Evolutionary conservation across 2,888 invertebrate genomes (phyloP).

Genomic region (Archips crataeganus): DNA sequence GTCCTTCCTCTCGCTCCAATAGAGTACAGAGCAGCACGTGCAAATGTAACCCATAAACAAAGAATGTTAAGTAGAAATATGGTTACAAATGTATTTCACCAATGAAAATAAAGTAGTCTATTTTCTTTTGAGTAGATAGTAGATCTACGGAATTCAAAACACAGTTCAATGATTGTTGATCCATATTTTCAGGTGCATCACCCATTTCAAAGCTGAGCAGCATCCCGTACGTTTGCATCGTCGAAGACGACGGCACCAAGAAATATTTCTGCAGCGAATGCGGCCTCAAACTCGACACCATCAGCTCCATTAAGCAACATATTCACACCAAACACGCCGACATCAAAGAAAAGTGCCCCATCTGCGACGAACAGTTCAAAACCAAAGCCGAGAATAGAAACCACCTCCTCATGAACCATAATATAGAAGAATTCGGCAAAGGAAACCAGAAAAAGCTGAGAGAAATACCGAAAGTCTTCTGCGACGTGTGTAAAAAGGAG

Average conservation of each 20-base stretch:
- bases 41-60: too few species aligned
- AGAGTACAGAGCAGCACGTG: too few species aligned
- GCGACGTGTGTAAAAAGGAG: slow-evolving; percentile 13
- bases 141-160: too few species aligned
- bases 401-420: slow-evolving; percentile 17
- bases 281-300: background rate
- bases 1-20: too few species aligned
- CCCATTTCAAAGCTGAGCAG: slow-evolving; percentile 4
- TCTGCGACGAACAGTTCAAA: slow-evolving; percentile 26
- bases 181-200: slow-evolving; percentile 14
- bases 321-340: slow-evolving; percentile 1
- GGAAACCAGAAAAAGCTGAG: background rate
- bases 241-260: slow-evolving; percentile 5
- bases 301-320: slow-evolving; percentile 11
- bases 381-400: slow-evolving; percentile 1
- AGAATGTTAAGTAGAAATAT: too few species aligned
- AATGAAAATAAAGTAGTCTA: too few species aligned
- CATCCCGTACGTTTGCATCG: slow-evolving; percentile 5
- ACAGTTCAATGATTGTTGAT: background rate
- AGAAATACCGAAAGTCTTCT: background rate
- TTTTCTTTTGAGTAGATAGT: too few species aligned
- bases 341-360: slow-evolving; percentile 15
- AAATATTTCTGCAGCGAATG: slow-evolving; percentile 23
- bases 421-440: slow-evolving; percentile 12
- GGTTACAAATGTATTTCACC: too few species aligned